Percentiles rank a stretch among this genome's conserved stretches.
phyloP scores from a whole-genome alignment of 1,140 invertebrate species.

The Bombus superbus region DNA sequence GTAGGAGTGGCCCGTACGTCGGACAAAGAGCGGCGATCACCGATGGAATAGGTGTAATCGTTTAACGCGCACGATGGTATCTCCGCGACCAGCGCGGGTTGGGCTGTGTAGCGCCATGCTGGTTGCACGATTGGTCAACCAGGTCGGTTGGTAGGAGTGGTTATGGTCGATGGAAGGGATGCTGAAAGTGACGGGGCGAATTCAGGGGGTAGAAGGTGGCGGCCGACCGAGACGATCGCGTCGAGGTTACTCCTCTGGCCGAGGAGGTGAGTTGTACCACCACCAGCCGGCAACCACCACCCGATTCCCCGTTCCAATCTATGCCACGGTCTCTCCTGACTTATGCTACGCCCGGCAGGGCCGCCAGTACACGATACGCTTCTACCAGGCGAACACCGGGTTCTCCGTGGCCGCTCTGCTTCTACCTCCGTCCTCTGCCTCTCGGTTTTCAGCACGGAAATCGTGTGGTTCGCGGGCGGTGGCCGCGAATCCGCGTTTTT shows the following conservation, averaged over 20 bases:
- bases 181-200: neutral
- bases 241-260: slow-evolving; percentile 52
- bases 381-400: slow-evolving; percentile 76
- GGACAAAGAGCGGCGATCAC: slow-evolving; percentile 33
- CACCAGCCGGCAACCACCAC: slow-evolving; percentile 56
- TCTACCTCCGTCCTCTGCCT: slow-evolving; percentile 14
- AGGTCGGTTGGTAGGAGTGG: slow-evolving; percentile 65
- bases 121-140: slow-evolving; percentile 73
- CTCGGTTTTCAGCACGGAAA: slow-evolving; percentile 6
- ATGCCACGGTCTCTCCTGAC: slow-evolving; percentile 71
- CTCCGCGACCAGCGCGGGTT: slow-evolving; percentile 61
- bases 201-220: slow-evolving; percentile 51
- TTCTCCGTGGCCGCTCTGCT: slow-evolving; percentile 50
- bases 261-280: slow-evolving; percentile 52
- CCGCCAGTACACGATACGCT: slow-evolving; percentile 78
- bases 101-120: slow-evolving; percentile 77
- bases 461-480: neutral
- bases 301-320: slow-evolving; percentile 62
- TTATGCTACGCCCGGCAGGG: slow-evolving; percentile 68
- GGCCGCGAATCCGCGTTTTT: slow-evolving; percentile 30
- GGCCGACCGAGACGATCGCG: slow-evolving; percentile 42
- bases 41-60: slow-evolving; percentile 67
- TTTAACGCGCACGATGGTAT: slow-evolving; percentile 74
- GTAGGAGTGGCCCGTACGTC: slow-evolving; percentile 26
- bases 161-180: slow-evolving; percentile 53